phyloP scores from a whole-genome alignment of 2,797 vertebrate genomes.

The Botia almorhae region DNA sequence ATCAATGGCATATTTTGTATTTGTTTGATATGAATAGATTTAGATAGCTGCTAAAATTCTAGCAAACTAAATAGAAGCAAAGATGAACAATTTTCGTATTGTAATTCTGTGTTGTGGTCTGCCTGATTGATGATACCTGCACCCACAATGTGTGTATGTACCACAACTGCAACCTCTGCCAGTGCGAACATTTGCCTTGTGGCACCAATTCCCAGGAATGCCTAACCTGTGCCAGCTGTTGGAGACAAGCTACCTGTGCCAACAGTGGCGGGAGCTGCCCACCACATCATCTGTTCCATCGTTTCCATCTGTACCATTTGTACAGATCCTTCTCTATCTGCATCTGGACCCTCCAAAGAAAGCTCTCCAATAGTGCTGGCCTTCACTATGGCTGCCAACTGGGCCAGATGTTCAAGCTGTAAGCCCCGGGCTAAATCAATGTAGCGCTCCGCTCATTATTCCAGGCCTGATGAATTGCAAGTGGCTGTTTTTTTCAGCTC shows the following conservation, averaged over 20 bases:
- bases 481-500: constrained; percentile 61
- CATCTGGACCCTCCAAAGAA: constrained; percentile 98
- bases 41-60: constrained; percentile 7
- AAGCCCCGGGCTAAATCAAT: constrained; percentile 97
- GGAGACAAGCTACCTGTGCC: constrained; percentile 99
- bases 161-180: constrained; percentile 88
- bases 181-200: constrained; percentile 99
- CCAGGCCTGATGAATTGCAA: constrained; percentile 89
- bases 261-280: constrained; percentile 91
- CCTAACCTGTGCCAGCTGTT: constrained; percentile 99
- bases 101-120: constrained; percentile 16
- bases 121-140: constrained; percentile 79
- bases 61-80: constrained; percentile 15
- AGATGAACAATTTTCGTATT: constrained; percentile 38
- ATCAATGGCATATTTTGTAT: neutral
- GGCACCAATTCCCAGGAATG: constrained; percentile 99
- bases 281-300: constrained; percentile 97
- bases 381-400: constrained; percentile 92
- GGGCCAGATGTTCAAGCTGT: constrained; percentile 99
- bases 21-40: constrained; percentile 12
- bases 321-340: constrained; percentile 94
- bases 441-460: constrained; percentile 95
- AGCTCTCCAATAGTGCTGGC: constrained; percentile 93
- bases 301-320: constrained; percentile 96
- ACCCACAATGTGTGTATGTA: constrained; percentile 86